These are phyloP conservation scores for Hemitrygon akajei DNA, from an alignment of 2,797 vertebrate genomes.

Conservation along the genomic window DNA sequence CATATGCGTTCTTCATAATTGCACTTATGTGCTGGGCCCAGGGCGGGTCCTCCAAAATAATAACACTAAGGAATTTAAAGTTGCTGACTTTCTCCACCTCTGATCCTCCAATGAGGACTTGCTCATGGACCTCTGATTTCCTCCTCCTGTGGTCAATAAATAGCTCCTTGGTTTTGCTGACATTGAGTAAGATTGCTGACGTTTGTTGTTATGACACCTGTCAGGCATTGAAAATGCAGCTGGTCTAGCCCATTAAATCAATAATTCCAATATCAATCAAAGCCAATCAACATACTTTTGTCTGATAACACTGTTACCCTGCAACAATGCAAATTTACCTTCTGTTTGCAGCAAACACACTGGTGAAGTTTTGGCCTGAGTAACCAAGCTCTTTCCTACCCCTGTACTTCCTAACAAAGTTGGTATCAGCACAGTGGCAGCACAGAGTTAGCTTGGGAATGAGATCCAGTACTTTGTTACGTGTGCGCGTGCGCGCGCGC, in stretches of 20 bases:
- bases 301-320: neutral
- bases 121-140: no score
- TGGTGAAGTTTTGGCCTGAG: neutral
- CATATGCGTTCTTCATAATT: no score
- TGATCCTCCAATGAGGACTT: no score
- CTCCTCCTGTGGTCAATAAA: no score
- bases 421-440: neutral
- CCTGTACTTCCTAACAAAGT: neutral
- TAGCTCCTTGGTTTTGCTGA: no score
- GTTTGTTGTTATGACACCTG: no score
- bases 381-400: neutral
- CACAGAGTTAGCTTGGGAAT: neutral
- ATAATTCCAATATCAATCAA: neutral
- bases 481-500: no score
- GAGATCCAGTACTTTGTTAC: neutral
- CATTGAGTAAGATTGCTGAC: no score
- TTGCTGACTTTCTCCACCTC: no score
- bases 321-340: neutral
- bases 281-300: neutral
- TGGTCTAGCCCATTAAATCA: conserved; percentile 14
- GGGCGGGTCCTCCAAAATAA: no score
- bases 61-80: no score
- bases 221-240: neutral
- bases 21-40: no score
- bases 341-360: neutral